Base-by-base conservation (phyloP, 2,113 vertebrate species). In the Leptosomus discolor region DNA sequence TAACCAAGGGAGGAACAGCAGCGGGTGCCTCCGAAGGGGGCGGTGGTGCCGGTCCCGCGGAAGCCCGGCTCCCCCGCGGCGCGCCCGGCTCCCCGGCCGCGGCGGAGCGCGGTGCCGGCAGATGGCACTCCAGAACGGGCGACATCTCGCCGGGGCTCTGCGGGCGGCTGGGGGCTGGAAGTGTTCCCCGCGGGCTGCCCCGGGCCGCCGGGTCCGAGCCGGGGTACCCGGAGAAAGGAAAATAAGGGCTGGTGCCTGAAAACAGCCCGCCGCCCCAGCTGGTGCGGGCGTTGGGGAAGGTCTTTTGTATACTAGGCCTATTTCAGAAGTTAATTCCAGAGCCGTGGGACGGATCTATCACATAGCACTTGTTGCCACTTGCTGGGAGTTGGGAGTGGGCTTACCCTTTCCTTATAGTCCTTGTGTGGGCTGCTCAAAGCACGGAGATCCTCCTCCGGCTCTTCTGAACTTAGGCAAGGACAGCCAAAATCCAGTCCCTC, bases 111-210 rank as follows among this genome's bases (percentile, higher is more conserved):
- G 36, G 65, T 45, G 95, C 96, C 96, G n/a, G 95, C 9, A 97
- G 96, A 60, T 97, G 96, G 96, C 96, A 79, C 79, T 85, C 71
- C 83, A 76, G 95, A 91, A 92, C 27, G 74, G 5, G n/a, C 4
- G 89, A 84, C 91, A 3, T 10, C 58, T 6, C 73, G 13, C 7
- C 8, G 19, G 27, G 54, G 71, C 76, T 77, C 70, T 4, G 56
- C 37, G 4, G 84, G 53, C n/a, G n/a, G n/a, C n/a, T n/a, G n/a
- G n/a, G n/a, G n/a, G n/a, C n/a, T n/a, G n/a, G 19, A 46, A 46
- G 45, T 15, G 45, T 19, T 46, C 45, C 45, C 45, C 51, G 1
- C 58, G 3, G 89, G 34, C 57, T 22, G 37, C 43, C 36, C 34
- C 45, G 45, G 16, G 19, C 45, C 16, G 45, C 45, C 16, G 16